These are phyloP conservation scores for Nomada lathburiana DNA, from an alignment of 2,888 invertebrate genomes.

Conservation along the genomic window DNA sequence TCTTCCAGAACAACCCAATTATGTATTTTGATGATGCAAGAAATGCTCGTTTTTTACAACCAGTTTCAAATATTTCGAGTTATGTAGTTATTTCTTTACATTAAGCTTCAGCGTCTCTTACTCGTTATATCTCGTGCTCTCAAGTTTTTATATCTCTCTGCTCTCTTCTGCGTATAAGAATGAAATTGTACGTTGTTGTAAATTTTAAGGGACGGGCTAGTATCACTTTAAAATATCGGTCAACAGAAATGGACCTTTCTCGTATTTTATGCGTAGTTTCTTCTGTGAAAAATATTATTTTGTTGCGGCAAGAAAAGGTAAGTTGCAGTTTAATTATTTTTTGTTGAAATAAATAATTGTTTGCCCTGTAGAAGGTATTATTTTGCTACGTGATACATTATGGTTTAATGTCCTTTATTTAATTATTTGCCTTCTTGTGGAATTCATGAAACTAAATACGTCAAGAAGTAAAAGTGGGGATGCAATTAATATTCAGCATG, in stretches of 20 bases:
- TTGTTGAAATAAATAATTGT: too few relatives aligned
- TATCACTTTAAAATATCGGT: not conserved
- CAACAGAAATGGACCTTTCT: not conserved
- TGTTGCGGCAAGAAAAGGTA: too few relatives aligned
- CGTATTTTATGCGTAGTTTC: not conserved
- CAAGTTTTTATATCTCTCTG: not conserved
- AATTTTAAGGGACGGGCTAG: not conserved
- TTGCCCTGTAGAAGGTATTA: too few relatives aligned
- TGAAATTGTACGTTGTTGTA: not conserved
- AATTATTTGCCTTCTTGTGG: too few relatives aligned
- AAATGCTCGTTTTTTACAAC: conserved; percentile 1
- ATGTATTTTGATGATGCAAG: conserved; percentile 12
- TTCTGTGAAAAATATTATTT: too few relatives aligned
- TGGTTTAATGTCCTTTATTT: too few relatives aligned
- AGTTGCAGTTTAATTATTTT: too few relatives aligned
- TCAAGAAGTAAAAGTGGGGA: too few relatives aligned
- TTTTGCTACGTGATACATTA: too few relatives aligned
- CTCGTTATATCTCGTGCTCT: not conserved
- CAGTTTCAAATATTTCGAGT: conserved; percentile 10
- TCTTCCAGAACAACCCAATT: conserved; percentile 7
- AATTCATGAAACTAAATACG: too few relatives aligned
- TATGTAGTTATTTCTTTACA: conserved; percentile 4
- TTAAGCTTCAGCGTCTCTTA: not conserved
- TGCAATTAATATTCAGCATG: too few relatives aligned
- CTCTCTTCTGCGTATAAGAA: not conserved